Evolutionary conservation across 1,140 invertebrate species (phyloP).

Genomic region (Spodoptera frugiperda): DNA sequence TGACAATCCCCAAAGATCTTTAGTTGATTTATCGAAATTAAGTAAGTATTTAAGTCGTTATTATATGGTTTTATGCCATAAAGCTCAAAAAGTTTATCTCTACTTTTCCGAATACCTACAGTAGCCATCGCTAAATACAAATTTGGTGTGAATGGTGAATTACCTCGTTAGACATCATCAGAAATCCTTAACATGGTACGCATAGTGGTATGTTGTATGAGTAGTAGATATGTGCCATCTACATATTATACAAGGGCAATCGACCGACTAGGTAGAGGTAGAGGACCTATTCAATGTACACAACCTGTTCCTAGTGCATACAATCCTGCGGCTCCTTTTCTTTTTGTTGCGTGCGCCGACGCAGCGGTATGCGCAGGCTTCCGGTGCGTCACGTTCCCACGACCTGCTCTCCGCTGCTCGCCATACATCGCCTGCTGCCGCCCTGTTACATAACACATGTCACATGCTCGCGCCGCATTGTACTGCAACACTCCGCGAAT

Average conservation of each 20-base stretch:
- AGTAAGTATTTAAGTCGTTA: too few species aligned
- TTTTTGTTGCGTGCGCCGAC: constrained; percentile 33
- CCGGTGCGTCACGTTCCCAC: constrained; percentile 55
- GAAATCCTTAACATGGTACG: too few species aligned
- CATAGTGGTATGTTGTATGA: too few species aligned
- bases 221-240: too few species aligned
- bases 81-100: too few species aligned
- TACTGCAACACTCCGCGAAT: constrained; percentile 5
- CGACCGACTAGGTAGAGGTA: background rate
- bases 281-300: background rate
- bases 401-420: constrained; percentile 18
- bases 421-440: background rate
- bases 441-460: background rate
- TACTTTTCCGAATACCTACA: too few species aligned
- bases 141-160: too few species aligned
- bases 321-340: constrained; percentile 2
- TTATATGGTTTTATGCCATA: too few species aligned
- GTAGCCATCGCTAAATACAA: too few species aligned
- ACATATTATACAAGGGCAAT: background rate
- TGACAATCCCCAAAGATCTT: too few species aligned
- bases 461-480: constrained; percentile 21
- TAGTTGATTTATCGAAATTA: too few species aligned
- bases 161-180: too few species aligned
- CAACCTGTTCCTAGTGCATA: constrained; percentile 18
- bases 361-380: constrained; percentile 54